Conservation (phyloP, 2,797 vertebrate genomes). For the Oryzias sinensis region DNA sequence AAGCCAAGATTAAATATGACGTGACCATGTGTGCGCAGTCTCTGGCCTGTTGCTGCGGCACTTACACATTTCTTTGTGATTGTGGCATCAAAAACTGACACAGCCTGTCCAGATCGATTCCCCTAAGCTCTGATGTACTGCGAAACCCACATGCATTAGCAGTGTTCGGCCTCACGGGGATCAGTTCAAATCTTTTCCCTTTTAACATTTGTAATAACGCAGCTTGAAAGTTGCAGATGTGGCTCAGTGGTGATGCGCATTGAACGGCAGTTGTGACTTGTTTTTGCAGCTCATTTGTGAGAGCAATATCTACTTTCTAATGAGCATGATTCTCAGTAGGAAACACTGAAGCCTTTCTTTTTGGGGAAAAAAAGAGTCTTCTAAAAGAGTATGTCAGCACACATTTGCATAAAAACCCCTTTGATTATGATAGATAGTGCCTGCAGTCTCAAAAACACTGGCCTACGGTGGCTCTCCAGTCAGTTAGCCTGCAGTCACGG, state of each 20-base stretch:
- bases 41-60: constrained; percentile 17
- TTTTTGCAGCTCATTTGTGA: constrained; percentile 53
- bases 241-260: constrained; percentile 31
- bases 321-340: constrained; percentile 66
- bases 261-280: constrained; percentile 29
- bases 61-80: constrained; percentile 14
- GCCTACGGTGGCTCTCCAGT: constrained; percentile 69
- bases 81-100: constrained; percentile 8
- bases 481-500: constrained; percentile 67
- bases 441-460: constrained; percentile 67
- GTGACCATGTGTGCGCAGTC: constrained; percentile 4
- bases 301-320: constrained; percentile 66
- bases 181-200: constrained; percentile 22
- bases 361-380: constrained; percentile 21
- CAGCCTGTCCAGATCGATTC: constrained; percentile 2
- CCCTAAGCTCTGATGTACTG: background rate
- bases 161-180: constrained; percentile 11
- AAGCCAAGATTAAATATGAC: constrained; percentile 26
- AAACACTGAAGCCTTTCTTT: constrained; percentile 65
- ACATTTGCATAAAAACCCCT: constrained; percentile 73
- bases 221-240: constrained; percentile 28
- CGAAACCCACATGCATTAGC: background rate
- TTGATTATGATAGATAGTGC: constrained; percentile 75
- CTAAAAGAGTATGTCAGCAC: constrained; percentile 73
- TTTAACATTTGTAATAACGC: constrained; percentile 13